These are phyloP conservation scores for Bombus waltoni DNA, from an alignment of 1,140 invertebrate species.

Conservation along the genomic window DNA sequence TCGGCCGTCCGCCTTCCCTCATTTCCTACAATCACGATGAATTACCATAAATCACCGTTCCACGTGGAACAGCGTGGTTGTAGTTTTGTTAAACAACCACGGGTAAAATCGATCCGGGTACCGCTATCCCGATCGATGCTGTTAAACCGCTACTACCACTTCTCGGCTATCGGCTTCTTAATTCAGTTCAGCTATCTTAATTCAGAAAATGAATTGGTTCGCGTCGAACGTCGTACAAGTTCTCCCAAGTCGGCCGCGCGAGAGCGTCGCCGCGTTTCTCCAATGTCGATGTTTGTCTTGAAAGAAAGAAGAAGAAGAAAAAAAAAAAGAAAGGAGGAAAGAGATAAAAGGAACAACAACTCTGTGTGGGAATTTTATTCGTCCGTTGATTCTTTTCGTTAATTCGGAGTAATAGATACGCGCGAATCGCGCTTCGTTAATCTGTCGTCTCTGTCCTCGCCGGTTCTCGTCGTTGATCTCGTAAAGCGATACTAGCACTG, in stretches of 20 bases:
- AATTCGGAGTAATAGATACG: too few relatives aligned
- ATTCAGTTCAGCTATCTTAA: slow-evolving; percentile 31
- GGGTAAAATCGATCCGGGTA: slow-evolving; percentile 45
- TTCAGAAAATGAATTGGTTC: slow-evolving; percentile 39
- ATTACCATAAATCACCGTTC: slow-evolving; percentile 54
- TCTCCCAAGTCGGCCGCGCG: not conserved
- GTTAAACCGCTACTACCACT: slow-evolving; percentile 55
- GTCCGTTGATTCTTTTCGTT: too few relatives aligned
- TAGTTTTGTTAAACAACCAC: slow-evolving; percentile 46
- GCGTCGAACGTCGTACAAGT: not conserved
- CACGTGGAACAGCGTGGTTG: not conserved
- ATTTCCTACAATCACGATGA: slow-evolving; percentile 54
- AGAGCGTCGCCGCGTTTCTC: not conserved
- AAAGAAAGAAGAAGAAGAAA: too few relatives aligned
- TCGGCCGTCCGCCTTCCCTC: slow-evolving; percentile 55
- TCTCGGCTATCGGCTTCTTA: slow-evolving; percentile 13
- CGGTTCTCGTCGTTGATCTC: too few relatives aligned
- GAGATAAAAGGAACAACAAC: too few relatives aligned
- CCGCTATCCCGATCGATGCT: slow-evolving; percentile 42
- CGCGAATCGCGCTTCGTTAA: too few relatives aligned
- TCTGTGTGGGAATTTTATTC: too few relatives aligned
- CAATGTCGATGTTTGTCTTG: too few relatives aligned
- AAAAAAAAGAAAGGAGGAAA: too few relatives aligned
- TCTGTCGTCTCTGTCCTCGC: too few relatives aligned
- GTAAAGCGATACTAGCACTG: too few relatives aligned